A percentile compares a stretch with the other conserved stretches of the same genome.
Conservation (phyloP, 2,113 vertebrate genomes). For the Parus major region DNA sequence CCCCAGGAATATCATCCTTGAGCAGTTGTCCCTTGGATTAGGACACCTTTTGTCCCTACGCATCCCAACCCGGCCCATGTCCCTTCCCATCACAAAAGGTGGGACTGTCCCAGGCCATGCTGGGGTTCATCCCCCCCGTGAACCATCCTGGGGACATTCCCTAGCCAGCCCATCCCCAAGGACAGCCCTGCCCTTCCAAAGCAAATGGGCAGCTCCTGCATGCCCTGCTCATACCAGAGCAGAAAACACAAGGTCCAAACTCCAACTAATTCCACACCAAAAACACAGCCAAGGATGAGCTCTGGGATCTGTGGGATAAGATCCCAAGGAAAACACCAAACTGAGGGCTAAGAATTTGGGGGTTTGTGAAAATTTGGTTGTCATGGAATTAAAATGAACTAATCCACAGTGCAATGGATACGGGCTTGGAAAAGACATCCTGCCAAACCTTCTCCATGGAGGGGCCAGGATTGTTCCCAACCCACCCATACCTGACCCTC, state of each 20-base stretch:
- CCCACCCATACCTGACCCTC: accelerated
- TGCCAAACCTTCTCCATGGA: accelerated
- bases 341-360: neutral
- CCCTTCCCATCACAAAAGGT: neutral
- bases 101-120: too few relatives aligned
- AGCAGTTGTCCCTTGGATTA: neutral
- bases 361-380: accelerated
- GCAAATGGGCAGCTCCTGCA: neutral
- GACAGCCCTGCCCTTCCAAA: neutral
- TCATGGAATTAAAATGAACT: neutral
- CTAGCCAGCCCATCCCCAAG: neutral
- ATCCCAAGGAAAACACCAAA: neutral
- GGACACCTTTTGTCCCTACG: neutral
- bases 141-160: neutral
- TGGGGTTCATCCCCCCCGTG: neutral
- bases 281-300: neutral
- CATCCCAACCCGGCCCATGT: accelerated
- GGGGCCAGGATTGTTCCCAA: neutral
- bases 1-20: neutral
- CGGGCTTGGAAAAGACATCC: neutral
- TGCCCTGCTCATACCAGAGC: accelerated
- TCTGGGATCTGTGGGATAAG: neutral
- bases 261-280: neutral
- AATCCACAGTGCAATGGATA: accelerated
- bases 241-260: neutral